Base-by-base conservation (phyloP, 1,140 invertebrate species). In the Hypsibius dujardini region DNA sequence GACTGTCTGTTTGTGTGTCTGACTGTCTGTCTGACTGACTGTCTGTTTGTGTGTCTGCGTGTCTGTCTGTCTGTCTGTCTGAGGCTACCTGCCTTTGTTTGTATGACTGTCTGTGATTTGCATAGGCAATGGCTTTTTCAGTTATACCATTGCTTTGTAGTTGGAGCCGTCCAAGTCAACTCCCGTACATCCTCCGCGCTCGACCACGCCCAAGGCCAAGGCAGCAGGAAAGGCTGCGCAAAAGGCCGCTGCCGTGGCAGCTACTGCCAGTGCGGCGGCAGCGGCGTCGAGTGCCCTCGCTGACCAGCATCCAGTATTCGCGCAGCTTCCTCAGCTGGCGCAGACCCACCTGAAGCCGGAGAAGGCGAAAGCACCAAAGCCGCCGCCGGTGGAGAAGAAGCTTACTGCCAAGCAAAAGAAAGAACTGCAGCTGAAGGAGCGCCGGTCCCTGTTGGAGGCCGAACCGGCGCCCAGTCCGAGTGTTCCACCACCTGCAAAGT, bases 231-330 rank as follows among this genome's bases (percentile, higher is more conserved):
- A 67, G 62, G 42, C 12, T 42, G 62, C 62, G 3, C 3, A 7
- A 3, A 67, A 42, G 3, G 62, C 7, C 7, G 42, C 7, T 3
- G 62, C 50, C n/a, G n/a, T n/a, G n/a, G n/a, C n/a, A n/a, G n/a
- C n/a, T n/a, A n/a, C 50, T 42, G 62, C 42, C 3, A 42, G 3
- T 7, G 62, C 62, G 45, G 62, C 62, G 3, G 62, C 62, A 12
- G 7, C 62, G 62, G 62, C 42, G 7, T 12, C 42, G 12, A 67
- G 42, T 42, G 7, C 62, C 3, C 3, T 14, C 3, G 3, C 62
- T 42, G 42, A 67, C 7, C 62, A 67, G 62, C 62, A 67, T 67
- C 62, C 62, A 14, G 62, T 42, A 12, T 67, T 67, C 42, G 42
- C 62, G 3, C 42, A 7, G 3, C 12, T 67, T 3, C 62, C 62